Base-by-base conservation (phyloP, 2,888 invertebrate species). In the Beris chalybata region DNA sequence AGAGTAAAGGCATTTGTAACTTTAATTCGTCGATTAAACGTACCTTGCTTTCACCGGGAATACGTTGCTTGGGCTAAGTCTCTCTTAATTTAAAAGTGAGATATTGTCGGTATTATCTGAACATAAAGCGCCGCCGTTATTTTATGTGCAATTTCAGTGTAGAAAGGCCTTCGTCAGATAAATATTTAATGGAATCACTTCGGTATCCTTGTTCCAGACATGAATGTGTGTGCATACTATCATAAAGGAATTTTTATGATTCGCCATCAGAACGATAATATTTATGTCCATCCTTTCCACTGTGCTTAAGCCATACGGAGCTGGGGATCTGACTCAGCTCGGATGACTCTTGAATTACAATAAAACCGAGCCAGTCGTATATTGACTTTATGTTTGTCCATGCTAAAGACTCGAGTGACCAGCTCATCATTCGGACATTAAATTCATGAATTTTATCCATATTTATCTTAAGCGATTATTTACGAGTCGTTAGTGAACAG, bases 1-100 rank as follows among this genome's bases (percentile, higher is more conserved):
- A 5, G 38, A 38, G 38, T 9, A 9, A 22, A 38, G 38, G 38
- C 57, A 58, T 58, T 58, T 58, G 45, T 13, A 58, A 22, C 57
- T 58, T 58, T 58, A 58, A 58, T 38, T 58, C 57, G 57, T 11
- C 57, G 57, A 58, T 58, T 58, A 58, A 58, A 45, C 47, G 15
- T 13, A n/a, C 29, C 57, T 58, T 44, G 29, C 57, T 45, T 9
- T 45, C 57, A 58, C 29, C 29, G 47, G 30, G 7, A 9, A 38
- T 38, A 38, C 38, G 38, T 2, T 11, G 7, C 22, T 4, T 52
- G 2, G 15, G 22, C 4, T 52, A 29, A 52, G 4, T 52, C 52
- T n/a, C 52, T 15, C 52, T 52, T 52, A 52, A 52, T 52, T 52
- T 52, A 15, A 52, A 52, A 13, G 52, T 52, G 52, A 52, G 22